phyloP scores from a whole-genome alignment of 2,113 vertebrate genomes.

The Caloenas nicobarica region DNA sequence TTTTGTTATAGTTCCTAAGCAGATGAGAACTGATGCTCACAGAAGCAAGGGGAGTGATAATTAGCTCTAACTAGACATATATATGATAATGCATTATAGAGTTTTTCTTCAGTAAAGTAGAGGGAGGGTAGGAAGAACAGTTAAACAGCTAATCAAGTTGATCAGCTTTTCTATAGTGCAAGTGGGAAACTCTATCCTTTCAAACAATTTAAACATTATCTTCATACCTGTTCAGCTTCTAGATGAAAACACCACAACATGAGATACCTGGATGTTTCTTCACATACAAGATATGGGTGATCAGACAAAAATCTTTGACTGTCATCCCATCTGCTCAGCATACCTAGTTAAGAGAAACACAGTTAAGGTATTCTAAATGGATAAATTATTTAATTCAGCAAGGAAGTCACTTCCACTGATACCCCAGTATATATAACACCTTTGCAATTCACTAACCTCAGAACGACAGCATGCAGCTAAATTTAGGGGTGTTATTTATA shows the following conservation, averaged over 20 bases:
- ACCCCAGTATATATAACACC: not conserved
- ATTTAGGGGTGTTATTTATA: not conserved
- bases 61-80: not conserved
- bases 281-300: slow-evolving; percentile 91
- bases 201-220: not conserved
- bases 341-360: slow-evolving; percentile 77
- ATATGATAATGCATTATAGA: not conserved
- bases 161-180: not conserved
- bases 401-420: not conserved
- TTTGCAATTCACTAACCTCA: not conserved
- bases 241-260: slow-evolving; percentile 95
- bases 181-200: not conserved
- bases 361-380: not conserved
- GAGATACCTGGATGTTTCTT: slow-evolving; percentile 92
- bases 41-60: not conserved
- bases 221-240: slow-evolving; percentile 89
- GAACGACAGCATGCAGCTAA: not conserved
- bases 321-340: slow-evolving; percentile 96
- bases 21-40: not conserved
- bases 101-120: not conserved
- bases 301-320: slow-evolving; percentile 95
- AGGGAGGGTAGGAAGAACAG: not conserved
- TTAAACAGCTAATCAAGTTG: not conserved
- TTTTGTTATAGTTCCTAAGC: not conserved
- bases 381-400: not conserved